These are phyloP conservation scores for Pterocles burchelli DNA, from an alignment of 2,113 vertebrate species.

Conservation along the genomic window DNA sequence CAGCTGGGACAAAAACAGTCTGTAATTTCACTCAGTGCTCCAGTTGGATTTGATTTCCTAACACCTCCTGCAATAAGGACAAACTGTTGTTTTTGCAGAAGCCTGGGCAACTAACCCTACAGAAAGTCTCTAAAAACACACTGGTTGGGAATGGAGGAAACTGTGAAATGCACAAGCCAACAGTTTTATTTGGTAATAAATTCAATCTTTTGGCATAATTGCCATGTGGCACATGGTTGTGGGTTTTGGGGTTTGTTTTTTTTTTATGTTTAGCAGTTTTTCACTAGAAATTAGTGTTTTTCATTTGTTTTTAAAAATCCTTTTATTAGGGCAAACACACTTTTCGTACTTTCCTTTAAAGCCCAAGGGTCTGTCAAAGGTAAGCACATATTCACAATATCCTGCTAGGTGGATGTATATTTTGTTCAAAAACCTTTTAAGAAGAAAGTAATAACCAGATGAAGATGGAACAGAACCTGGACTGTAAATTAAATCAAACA, in stretches of 20 bases:
- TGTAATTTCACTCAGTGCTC: conserved; percentile 32
- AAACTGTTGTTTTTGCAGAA: conserved; percentile 59
- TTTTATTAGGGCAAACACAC: not conserved
- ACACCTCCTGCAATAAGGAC: conserved; percentile 49
- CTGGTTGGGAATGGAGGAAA: conserved; percentile 57
- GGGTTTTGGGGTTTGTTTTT: not conserved
- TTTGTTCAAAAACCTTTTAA: conserved; percentile 5
- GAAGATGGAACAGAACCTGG: conserved; percentile 25
- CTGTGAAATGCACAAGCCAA: conserved; percentile 69
- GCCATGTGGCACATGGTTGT: conserved; percentile 55
- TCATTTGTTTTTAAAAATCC: not conserved
- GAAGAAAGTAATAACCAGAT: conserved; percentile 20
- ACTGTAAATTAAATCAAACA: conserved; percentile 60
- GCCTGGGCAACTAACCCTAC: conserved; percentile 59
- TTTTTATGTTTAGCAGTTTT: conserved; percentile 35
- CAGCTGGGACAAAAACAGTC: conserved; percentile 16
- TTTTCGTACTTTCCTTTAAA: not conserved
- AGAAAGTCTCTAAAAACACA: conserved; percentile 59
- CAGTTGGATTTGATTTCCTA: conserved; percentile 61
- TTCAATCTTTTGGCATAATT: conserved; percentile 64
- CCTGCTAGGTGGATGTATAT: not conserved
- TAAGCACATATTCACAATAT: not conserved
- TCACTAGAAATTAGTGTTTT: conserved; percentile 40
- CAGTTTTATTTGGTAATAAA: conserved; percentile 75
- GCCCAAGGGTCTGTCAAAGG: not conserved